phyloP scores from a whole-genome alignment of 2,888 invertebrate genomes.

The Synergus laeviventris region DNA sequence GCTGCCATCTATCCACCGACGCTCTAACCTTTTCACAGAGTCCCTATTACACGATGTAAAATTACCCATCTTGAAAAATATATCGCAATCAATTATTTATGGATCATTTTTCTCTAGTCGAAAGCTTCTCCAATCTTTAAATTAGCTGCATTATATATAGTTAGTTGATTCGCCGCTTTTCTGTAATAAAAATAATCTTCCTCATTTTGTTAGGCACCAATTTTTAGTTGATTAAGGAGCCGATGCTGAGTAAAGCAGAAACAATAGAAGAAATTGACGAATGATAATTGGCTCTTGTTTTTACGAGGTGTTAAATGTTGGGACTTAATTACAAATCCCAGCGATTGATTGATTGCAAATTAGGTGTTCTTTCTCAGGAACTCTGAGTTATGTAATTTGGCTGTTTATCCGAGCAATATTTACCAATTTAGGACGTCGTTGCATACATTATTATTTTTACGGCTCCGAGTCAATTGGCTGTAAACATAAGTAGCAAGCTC shows the following conservation, averaged over 20 bases:
- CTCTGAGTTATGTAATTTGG: conserved; percentile 13
- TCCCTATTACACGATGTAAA: conserved; percentile 66
- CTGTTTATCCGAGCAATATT: conserved; percentile 10
- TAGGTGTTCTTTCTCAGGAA: neutral
- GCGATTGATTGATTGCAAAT: conserved; percentile 23
- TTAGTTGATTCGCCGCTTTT: too few species aligned
- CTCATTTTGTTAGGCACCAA: too few species aligned
- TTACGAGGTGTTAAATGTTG: neutral
- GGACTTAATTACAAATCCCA: neutral
- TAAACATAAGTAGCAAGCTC: conserved; percentile 34
- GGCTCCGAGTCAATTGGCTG: conserved; percentile 34
- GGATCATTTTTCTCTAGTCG: neutral
- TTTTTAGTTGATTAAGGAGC: too few species aligned
- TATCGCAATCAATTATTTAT: neutral
- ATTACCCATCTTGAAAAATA: conserved; percentile 6
- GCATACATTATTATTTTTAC: conserved; percentile 30
- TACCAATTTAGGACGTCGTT: conserved; percentile 10
- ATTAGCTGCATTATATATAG: neutral
- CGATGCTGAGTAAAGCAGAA: too few species aligned
- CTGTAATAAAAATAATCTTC: too few species aligned
- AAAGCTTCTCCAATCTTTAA: neutral
- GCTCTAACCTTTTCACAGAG: conserved; percentile 62
- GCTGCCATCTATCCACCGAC: conserved; percentile 69
- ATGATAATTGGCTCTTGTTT: neutral
- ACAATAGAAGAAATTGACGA: too few species aligned